These are phyloP conservation scores for Melanotaenia maccullochi DNA, from an alignment of 2,797 vertebrate genomes.

Conservation along the genomic window DNA sequence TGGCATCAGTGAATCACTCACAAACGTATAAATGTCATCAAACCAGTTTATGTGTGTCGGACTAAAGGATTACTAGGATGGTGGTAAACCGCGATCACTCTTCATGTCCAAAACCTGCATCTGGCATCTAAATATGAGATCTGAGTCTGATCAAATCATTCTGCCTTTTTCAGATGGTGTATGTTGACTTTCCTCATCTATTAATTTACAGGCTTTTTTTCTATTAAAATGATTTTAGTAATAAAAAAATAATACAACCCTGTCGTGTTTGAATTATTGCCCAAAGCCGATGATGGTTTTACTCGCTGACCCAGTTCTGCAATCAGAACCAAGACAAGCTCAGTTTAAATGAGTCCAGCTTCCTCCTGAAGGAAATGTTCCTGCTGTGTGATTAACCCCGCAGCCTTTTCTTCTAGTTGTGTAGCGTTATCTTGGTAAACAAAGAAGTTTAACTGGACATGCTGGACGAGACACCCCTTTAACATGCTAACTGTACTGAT, in stretches of 20 bases:
- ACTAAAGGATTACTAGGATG: too few species aligned
- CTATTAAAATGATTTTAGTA: slow-evolving; percentile 3
- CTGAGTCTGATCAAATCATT: slow-evolving; percentile 20
- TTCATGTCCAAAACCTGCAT: too few species aligned
- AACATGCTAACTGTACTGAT: too few species aligned
- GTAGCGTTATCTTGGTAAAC: slow-evolving; percentile 22
- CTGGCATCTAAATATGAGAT: slow-evolving; percentile 5
- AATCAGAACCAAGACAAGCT: neutral
- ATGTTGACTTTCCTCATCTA: neutral
- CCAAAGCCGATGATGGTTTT: neutral
- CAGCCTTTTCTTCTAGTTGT: slow-evolving; percentile 14
- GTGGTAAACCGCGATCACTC: neutral
- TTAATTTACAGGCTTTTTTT: neutral
- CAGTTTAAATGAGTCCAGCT: slow-evolving; percentile 12
- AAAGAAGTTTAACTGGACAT: slow-evolving; percentile 5
- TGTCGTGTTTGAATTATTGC: neutral
- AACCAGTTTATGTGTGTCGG: neutral
- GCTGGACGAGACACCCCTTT: too few species aligned
- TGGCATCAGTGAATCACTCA: neutral
- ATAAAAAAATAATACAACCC: neutral
- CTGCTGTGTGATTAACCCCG: slow-evolving; percentile 17
- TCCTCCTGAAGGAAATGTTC: slow-evolving; percentile 12
- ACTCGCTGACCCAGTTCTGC: neutral
- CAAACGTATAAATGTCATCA: too few species aligned
- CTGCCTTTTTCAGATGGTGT: slow-evolving; percentile 6